Evolutionary conservation across 2,113 vertebrate species (phyloP).

Genomic region (Misgurnus anguillicaudatus): DNA sequence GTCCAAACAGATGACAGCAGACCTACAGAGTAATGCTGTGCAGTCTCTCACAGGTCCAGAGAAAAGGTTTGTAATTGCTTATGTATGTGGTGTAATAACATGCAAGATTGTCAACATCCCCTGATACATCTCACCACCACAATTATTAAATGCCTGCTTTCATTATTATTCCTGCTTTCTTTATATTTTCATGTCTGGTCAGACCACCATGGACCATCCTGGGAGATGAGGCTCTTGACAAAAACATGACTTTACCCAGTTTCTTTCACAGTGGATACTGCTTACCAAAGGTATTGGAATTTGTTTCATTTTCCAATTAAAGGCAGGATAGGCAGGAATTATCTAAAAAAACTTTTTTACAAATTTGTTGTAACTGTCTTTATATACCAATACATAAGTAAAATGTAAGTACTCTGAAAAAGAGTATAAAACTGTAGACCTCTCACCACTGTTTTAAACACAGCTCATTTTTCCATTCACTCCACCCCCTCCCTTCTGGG

Average conservation of each 20-base stretch:
- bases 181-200: neutral
- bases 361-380: too few species aligned
- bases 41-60: neutral
- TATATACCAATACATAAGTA: too few species aligned
- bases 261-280: constrained; percentile 47
- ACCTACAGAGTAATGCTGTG: neutral
- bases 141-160: neutral
- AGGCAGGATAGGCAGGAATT: too few species aligned
- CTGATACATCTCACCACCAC: neutral
- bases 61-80: constrained; percentile 1
- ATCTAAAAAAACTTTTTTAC: too few species aligned
- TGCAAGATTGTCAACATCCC: neutral
- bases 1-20: neutral
- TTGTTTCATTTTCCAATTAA: too few species aligned
- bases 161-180: neutral
- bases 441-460: too few species aligned
- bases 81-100: too few species aligned
- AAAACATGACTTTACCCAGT: constrained; percentile 41
- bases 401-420: too few species aligned
- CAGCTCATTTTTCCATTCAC: too few species aligned
- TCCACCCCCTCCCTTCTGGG: too few species aligned
- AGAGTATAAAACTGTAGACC: too few species aligned
- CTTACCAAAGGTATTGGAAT: constrained; percentile 31
- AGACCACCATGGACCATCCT: constrained; percentile 27
- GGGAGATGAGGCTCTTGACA: constrained; percentile 30